Evolutionary conservation across 2,113 vertebrate species (phyloP).

Genomic region (Manacus vitellinus): DNA sequence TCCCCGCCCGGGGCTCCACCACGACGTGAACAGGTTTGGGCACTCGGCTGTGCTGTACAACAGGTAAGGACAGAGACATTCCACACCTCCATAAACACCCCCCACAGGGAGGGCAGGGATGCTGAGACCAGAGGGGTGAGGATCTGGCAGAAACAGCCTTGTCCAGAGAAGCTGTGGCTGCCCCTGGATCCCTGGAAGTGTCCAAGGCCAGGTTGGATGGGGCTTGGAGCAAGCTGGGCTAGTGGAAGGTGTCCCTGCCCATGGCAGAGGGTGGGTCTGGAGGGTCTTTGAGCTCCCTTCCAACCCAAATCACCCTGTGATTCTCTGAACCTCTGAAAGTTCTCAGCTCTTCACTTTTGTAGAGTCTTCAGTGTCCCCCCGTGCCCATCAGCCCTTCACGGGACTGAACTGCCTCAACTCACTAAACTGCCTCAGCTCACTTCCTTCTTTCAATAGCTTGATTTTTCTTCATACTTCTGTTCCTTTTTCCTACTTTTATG

Average conservation of each 20-base stretch:
- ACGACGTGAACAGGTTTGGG: conserved; percentile 93
- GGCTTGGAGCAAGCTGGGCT: background rate
- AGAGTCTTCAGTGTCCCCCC: background rate
- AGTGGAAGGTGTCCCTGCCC: background rate
- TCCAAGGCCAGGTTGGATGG: background rate
- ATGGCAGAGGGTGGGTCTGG: background rate
- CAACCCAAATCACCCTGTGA: background rate
- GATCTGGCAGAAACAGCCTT: too few relatives aligned
- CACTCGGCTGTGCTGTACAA: conserved; percentile 88
- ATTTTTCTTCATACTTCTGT: fast-evolving
- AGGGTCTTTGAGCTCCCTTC: background rate
- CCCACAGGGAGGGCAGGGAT: fast-evolving
- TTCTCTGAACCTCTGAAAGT: background rate
- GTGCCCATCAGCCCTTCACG: background rate
- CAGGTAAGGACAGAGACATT: conserved; percentile 72
- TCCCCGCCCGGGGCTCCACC: conserved; percentile 84
- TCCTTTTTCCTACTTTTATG: fast-evolving
- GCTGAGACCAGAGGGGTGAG: background rate
- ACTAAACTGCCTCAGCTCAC: background rate
- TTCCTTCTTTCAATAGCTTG: background rate
- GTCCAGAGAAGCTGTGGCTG: too few relatives aligned
- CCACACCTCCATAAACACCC: fast-evolving
- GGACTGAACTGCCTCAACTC: background rate
- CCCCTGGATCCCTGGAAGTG: background rate
- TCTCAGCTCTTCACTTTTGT: background rate